Percentiles rank a stretch among this genome's conserved stretches.
Conservation (phyloP, 2,113 vertebrate species). For the human (Homo sapiens) region DNA sequence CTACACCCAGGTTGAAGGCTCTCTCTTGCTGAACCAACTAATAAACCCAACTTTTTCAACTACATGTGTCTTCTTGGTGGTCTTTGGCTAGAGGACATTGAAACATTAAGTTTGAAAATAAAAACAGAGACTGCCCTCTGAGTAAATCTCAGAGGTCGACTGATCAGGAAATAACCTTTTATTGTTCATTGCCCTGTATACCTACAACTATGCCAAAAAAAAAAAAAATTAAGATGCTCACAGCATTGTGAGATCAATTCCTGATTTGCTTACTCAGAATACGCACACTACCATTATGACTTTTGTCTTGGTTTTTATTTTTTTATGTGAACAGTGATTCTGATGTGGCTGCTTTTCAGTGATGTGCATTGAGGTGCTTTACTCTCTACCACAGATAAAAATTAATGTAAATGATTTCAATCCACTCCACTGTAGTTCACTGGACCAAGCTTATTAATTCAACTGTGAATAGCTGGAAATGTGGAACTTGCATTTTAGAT, state of each 20-base stretch:
- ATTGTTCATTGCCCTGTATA: fast-evolving
- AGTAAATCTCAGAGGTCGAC: too few species aligned
- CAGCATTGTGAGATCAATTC: too few species aligned
- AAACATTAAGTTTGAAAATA: too few species aligned
- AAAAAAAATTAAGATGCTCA: not conserved
- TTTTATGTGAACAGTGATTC: not conserved
- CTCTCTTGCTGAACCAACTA: not conserved
- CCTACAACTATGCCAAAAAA: not conserved
- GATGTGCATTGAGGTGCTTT: fast-evolving
- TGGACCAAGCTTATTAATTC: not conserved
- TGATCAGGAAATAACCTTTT: fast-evolving
- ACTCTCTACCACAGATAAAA: not conserved
- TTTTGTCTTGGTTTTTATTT: not conserved
- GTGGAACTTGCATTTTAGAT: not conserved
- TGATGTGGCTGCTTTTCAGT: fast-evolving
- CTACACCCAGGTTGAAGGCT: not conserved
- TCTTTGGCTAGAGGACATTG: too few species aligned
- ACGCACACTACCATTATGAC: fast-evolving
- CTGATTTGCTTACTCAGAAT: fast-evolving
- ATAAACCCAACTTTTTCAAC: not conserved
- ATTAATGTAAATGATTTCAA: not conserved
- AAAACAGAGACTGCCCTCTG: too few species aligned
- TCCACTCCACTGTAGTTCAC: fast-evolving
- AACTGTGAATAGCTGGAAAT: fast-evolving
- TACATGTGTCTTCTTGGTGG: not conserved